Evolutionary conservation across 1,140 invertebrate genomes (phyloP).

Genomic region (Drosophila bipectinata): DNA sequence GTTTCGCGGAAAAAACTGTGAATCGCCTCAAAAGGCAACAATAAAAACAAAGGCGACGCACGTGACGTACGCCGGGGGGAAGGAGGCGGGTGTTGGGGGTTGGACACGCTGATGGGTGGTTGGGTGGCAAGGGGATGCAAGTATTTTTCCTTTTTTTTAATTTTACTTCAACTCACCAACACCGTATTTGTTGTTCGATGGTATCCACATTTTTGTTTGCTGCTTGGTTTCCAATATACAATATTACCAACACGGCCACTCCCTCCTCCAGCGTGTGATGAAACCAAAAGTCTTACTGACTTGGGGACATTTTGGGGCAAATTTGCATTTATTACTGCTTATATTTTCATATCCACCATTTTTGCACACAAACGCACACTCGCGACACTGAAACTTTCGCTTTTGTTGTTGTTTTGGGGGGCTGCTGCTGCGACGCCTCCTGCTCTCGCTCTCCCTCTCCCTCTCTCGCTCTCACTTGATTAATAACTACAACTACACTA

Average conservation of each 20-base stretch:
- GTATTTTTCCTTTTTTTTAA: conserved; percentile 5
- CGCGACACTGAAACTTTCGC: conserved; percentile 56
- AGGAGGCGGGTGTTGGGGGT: conserved; percentile 4
- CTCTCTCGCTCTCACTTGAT: conserved; percentile 21
- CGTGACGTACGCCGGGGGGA: conserved; percentile 59
- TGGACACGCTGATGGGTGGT: not conserved
- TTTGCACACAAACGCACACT: conserved; percentile 14
- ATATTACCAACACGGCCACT: conserved; percentile 46
- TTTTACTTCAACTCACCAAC: conserved; percentile 67
- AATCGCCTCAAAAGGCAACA: conserved; percentile 72
- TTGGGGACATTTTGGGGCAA: not conserved
- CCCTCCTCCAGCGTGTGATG: conserved; percentile 23
- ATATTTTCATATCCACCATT: conserved; percentile 53
- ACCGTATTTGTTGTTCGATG: conserved; percentile 83
- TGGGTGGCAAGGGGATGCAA: conserved; percentile 18
- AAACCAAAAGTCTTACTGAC: conserved; percentile 14
- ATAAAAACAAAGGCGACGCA: conserved; percentile 65
- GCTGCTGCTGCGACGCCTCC: conserved; percentile 35
- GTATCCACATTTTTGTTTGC: conserved; percentile 77
- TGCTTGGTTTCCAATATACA: conserved; percentile 11
- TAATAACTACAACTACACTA: conserved; percentile 48
- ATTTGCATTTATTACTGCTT: conserved; percentile 38
- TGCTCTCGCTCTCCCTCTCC: not conserved
- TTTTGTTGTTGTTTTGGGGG: conserved; percentile 56
- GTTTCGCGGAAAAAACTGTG: conserved; percentile 78